phyloP scores from a whole-genome alignment of 2,888 invertebrate species.

The Coelinius sp. region DNA sequence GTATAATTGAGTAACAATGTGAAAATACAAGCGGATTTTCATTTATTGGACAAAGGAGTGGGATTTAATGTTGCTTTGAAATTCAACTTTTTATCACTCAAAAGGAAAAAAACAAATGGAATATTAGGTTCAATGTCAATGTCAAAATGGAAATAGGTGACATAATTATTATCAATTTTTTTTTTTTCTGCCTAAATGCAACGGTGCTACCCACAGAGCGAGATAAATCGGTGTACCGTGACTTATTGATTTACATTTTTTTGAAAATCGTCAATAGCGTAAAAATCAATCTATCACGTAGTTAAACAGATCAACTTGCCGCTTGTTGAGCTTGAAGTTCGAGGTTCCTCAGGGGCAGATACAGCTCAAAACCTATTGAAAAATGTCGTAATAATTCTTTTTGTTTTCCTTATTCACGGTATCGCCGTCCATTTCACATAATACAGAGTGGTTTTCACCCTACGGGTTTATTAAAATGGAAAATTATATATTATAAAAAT shows the following conservation, averaged over 20 bases:
- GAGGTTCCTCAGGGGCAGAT: constrained; percentile 11
- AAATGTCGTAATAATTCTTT: background rate
- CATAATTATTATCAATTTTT: constrained; percentile 23
- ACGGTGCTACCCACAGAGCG: constrained; percentile 40
- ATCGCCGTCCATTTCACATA: constrained; percentile 39
- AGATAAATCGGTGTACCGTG: constrained; percentile 14
- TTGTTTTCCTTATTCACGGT: constrained; percentile 25
- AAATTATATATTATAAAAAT: constrained; percentile 3
- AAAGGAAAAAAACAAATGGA: background rate
- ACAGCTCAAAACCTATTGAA: background rate
- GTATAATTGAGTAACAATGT: constrained; percentile 25
- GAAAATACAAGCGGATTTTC: constrained; percentile 1
- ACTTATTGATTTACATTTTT: constrained; percentile 14
- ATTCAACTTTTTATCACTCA: background rate
- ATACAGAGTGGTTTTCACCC: constrained; percentile 11
- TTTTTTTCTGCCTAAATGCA: constrained; percentile 44
- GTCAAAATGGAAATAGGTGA: background rate
- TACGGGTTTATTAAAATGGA: constrained; percentile 10
- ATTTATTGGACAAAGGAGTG: background rate
- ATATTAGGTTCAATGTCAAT: background rate
- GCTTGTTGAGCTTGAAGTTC: background rate
- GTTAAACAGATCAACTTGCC: background rate
- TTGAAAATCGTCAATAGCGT: background rate
- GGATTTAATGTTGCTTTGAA: background rate
- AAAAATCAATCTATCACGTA: background rate